These are phyloP conservation scores for Caenorhabditis doughertyi DNA, from an alignment of 2,888 invertebrate species.

Conservation along the genomic window DNA sequence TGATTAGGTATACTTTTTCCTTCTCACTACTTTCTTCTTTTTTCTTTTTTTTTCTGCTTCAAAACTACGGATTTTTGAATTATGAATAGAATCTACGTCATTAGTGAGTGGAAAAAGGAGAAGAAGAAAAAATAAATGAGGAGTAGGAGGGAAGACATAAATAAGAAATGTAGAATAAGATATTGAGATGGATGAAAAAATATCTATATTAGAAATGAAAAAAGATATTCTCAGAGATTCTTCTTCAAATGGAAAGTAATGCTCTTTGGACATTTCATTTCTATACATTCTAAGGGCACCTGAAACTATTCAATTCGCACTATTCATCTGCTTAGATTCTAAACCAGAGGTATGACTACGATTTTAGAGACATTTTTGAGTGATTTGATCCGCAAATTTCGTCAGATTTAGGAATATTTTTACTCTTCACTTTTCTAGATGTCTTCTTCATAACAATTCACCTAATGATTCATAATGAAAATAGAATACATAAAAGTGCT, in stretches of 20 bases:
- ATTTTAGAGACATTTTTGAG: no score
- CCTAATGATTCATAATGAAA: no score
- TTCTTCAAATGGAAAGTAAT: conserved; percentile 3
- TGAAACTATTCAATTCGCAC: neutral
- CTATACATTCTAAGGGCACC: neutral
- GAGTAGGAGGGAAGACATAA: conserved; percentile 31
- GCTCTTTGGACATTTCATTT: neutral
- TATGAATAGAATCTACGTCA: conserved; percentile 45
- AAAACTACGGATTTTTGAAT: conserved; percentile 38
- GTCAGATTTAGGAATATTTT: no score
- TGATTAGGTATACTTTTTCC: conserved; percentile 33
- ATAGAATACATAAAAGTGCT: no score
- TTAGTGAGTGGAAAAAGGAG: conserved; percentile 9
- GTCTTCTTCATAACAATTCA: no score
- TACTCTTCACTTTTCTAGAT: no score
- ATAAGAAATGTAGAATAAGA: conserved; percentile 26
- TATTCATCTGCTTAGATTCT: no score
- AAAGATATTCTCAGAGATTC: conserved; percentile 10
- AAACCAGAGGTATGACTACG: no score
- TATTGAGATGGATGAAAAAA: neutral
- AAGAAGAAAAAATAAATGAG: conserved; percentile 9
- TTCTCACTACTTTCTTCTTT: neutral
- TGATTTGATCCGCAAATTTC: no score
- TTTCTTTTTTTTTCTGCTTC: neutral
- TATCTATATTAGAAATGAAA: conserved; percentile 30